Base-by-base conservation (phyloP, 2,797 vertebrate genomes). In the Remorina albescens region DNA sequence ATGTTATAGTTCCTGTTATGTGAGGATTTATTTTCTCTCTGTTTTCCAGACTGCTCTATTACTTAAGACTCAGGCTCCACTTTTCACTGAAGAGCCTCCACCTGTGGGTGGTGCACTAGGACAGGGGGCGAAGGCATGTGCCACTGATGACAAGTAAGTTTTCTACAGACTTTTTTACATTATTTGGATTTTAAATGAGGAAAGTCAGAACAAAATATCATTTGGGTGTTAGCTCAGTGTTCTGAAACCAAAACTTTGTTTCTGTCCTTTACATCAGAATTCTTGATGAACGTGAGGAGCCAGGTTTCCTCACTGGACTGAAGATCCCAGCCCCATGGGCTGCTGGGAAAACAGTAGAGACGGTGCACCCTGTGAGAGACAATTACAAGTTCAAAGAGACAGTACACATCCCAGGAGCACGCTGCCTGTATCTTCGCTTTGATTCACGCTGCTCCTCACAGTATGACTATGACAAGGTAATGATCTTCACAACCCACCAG, bases 351-450 rank as follows among this genome's bases (percentile, higher is more conserved):
- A 99, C 97, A 0, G 98, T 99, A 50, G 98, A 99, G 92, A 99
- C 98, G 0, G 96, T 98, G 23, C 98, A 99, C 75, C 98, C 98
- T 0, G 98, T 99, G 75, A 95, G 98, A 88, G 98, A 99, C 92
- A 99, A 99, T 85, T 99, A 99, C 80, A 99, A 99, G 71, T 99
- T 99, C 91, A 99, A 99, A 83, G 98, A 99, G 87, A 99, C 97
- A 0, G 98, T 99, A 2, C 97, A 99, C 79, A 98, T 99, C 78
- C 98, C 97, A 4, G 98, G 98, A 84, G 98, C 98, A 13, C 97
- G 98, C 68, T 99, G 98, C 85, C 90, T 99, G 12, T 99, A 99
- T 78, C 96, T 99, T 64, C 95, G 98, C 86, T 99, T 99, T 84
- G 98, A 99, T 85, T 96, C 96, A 71, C 96, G 97, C 80, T 99